These are phyloP conservation scores for Python bivittatus DNA, from an alignment of 2,113 vertebrate genomes.

Conservation along the genomic window DNA sequence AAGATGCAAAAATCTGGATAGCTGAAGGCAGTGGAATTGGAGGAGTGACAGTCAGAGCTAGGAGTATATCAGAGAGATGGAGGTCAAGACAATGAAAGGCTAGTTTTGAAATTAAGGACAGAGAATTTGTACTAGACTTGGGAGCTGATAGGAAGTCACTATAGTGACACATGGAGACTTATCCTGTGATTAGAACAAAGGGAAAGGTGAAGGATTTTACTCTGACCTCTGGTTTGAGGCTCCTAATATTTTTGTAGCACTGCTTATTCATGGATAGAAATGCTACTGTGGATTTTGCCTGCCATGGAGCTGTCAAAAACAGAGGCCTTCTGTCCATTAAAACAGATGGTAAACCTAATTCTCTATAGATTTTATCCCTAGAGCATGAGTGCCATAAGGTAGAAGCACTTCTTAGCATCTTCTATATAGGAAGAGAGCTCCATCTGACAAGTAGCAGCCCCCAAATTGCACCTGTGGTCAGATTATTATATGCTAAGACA, in stretches of 20 bases:
- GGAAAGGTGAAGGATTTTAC: background rate
- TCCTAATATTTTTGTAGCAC: background rate
- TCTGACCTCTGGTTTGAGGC: too few relatives aligned
- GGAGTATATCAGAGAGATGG: background rate
- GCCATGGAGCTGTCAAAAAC: background rate
- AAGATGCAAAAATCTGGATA: background rate
- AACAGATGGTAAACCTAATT: background rate
- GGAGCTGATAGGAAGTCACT: background rate
- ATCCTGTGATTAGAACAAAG: background rate
- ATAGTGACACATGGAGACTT: background rate
- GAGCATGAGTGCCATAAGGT: background rate
- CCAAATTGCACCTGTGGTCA: slow-evolving; percentile 31
- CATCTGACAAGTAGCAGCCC: slow-evolving; percentile 21
- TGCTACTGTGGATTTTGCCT: background rate
- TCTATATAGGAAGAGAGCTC: slow-evolving; percentile 1
- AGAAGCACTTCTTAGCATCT: slow-evolving; percentile 1
- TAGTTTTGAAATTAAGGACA: background rate
- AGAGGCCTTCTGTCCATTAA: background rate
- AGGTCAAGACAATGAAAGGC: background rate
- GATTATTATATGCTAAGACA: slow-evolving; percentile 30
- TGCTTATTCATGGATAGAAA: background rate
- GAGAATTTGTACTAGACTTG: background rate
- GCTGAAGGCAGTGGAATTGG: background rate
- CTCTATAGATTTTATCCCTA: slow-evolving; percentile 8
- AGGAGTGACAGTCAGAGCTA: background rate